phyloP scores from a whole-genome alignment of 2,797 vertebrate species.

The Microctenopoma lineatum region DNA sequence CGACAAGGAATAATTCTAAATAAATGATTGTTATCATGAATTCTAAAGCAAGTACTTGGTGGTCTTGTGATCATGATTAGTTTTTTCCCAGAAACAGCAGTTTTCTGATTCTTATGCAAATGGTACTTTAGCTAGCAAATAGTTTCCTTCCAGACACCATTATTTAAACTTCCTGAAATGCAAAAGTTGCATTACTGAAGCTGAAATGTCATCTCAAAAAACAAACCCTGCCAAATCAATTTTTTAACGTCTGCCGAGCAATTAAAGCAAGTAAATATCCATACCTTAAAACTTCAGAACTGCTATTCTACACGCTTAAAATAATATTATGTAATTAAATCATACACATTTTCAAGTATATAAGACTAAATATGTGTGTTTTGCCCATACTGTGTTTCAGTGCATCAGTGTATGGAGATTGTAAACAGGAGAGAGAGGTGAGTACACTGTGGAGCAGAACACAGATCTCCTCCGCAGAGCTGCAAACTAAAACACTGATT shows the following conservation, averaged over 20 bases:
- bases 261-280: slow-evolving; percentile 17
- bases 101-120: slow-evolving; percentile 4
- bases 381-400: slow-evolving; percentile 39
- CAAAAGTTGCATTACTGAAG: background rate
- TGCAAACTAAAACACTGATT: slow-evolving; percentile 78
- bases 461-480: slow-evolving; percentile 68
- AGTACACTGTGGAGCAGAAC: slow-evolving; percentile 69
- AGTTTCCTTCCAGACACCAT: background rate
- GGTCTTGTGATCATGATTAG: background rate
- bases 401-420: slow-evolving; percentile 66
- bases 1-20: background rate
- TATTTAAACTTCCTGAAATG: no score
- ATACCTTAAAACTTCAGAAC: slow-evolving; percentile 18
- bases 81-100: background rate
- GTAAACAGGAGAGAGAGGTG: slow-evolving; percentile 72
- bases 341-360: slow-evolving; percentile 23
- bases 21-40: no score
- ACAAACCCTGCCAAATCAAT: slow-evolving; percentile 40
- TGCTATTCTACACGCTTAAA: slow-evolving; percentile 45
- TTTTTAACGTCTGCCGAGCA: slow-evolving; percentile 35
- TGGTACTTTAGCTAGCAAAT: slow-evolving; percentile 10
- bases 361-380: slow-evolving; percentile 39
- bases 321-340: background rate
- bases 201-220: slow-evolving; percentile 5
- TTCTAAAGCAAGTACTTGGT: background rate